These are phyloP conservation scores for Pristionchus arcanus DNA, from an alignment of 2,888 invertebrate genomes.

Conservation along the genomic window DNA sequence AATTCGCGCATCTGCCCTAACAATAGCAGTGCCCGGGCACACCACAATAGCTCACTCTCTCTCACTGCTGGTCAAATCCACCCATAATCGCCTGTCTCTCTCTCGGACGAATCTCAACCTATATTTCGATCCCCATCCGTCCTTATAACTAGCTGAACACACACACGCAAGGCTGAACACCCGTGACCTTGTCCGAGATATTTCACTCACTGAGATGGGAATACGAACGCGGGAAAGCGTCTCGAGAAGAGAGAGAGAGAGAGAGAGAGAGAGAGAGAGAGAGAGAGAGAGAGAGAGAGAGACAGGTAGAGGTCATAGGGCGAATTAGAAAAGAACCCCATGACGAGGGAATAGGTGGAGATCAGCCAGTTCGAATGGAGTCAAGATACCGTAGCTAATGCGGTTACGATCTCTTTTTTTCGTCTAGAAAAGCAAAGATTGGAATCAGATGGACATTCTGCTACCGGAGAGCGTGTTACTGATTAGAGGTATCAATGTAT, in stretches of 20 bases:
- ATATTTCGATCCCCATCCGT: constrained; percentile 29
- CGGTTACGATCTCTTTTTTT: neutral
- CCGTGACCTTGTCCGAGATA: constrained; percentile 32
- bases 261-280: neutral
- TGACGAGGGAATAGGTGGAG: neutral
- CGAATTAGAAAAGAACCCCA: neutral
- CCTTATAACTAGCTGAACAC: constrained; percentile 26
- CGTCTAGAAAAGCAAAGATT: neutral
- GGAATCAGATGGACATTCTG: no score
- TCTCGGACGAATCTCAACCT: constrained; percentile 15
- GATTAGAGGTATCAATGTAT: no score
- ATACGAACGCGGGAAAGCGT: neutral
- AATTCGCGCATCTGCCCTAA: neutral
- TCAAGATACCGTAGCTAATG: neutral
- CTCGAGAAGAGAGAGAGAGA: neutral
- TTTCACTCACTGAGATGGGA: neutral
- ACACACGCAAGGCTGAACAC: neutral
- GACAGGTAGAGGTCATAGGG: constrained; percentile 20
- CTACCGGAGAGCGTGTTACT: no score
- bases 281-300: neutral
- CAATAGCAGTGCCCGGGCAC: neutral
- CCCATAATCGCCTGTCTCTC: constrained; percentile 9
- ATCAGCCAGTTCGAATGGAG: neutral
- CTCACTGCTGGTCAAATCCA: constrained; percentile 13
- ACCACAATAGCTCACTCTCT: constrained; percentile 21